phyloP scores from a whole-genome alignment of 2,113 vertebrate genomes.

The Tachuris rubrigastra region DNA sequence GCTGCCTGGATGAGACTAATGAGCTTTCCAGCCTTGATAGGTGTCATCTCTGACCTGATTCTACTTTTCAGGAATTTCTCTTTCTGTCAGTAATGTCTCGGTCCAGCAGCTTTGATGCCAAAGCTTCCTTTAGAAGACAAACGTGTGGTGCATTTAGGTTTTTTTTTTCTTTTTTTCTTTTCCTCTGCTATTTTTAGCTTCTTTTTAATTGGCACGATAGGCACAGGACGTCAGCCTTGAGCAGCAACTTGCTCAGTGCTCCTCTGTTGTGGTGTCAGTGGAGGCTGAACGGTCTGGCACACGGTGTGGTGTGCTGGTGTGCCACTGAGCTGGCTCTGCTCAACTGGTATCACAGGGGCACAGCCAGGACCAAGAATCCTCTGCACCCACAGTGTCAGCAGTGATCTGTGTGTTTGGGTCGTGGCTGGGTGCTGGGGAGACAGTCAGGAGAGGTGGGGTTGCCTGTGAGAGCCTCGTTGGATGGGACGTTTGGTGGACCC shows the following conservation, averaged over 20 bases:
- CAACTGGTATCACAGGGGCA: fast-evolving
- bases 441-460: background rate
- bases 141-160: background rate
- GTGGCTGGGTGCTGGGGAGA: background rate
- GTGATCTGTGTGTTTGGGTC: background rate
- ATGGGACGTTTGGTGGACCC: background rate
- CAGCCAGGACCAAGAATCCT: background rate
- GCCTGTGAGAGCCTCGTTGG: fast-evolving
- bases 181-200: conserved; percentile 31
- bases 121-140: background rate
- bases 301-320: fast-evolving
- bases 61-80: background rate
- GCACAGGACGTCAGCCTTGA: background rate
- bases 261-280: background rate
- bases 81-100: background rate
- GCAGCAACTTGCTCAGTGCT: background rate
- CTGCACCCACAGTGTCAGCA: background rate
- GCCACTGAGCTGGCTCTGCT: background rate
- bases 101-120: background rate
- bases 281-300: background rate
- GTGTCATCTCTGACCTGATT: background rate
- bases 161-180: background rate
- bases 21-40: background rate
- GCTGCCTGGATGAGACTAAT: background rate
- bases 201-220: background rate